Evolutionary conservation across 1,140 invertebrate species (phyloP), one percentile per base, ranked within the genome.

Genomic region (Dreissena polymorpha): DNA sequence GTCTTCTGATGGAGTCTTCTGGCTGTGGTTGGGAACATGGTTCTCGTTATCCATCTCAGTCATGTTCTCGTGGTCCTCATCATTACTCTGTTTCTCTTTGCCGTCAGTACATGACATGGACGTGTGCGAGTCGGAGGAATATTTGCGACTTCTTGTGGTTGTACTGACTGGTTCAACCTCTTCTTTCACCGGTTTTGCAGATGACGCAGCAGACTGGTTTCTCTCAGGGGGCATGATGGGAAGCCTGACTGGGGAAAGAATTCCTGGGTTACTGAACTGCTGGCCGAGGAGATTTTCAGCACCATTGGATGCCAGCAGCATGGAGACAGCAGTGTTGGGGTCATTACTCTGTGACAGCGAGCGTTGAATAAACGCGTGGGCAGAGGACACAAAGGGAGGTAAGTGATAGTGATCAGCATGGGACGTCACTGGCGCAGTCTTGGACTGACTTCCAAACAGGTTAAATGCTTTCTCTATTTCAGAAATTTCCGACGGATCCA

Each of bases 1-100:
- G 68, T 86, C 86, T 74, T 85, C 89, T 14, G 81, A 87, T 73
- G 51, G 69, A 13, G 79, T 84, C 71, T 84, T 85, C 29, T 76
- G 72, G 27, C 57, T 69, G 39, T 81, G 70, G 25, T 57, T 74
- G 60, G 70, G 63, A 29, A 29, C 79, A n/a, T 82, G 57, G 23
- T 73, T 73, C 67, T 74, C 79, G 27, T 57, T n/a, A 5, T 81
- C 78, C 13, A 21, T 12, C 14, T 78, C 75, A 60, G 16, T 60
- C 16, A n/a, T n/a, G 13, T 53, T 50, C 21, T 81, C 75, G 3
- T 76, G 21, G 29, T 50, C 68, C 21, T 74, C 79, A 18, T 80
- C 77, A 27, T 51, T 57, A 21, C 67, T 53, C 67, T 76, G 63
- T 64, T 83, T 64, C 29, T 29, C 57, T 71, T 83, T 76, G 16